Evolutionary conservation across 2,888 invertebrate genomes (phyloP), one percentile per base, ranked within the genome.

Genomic region (Notodonta ziczac): DNA sequence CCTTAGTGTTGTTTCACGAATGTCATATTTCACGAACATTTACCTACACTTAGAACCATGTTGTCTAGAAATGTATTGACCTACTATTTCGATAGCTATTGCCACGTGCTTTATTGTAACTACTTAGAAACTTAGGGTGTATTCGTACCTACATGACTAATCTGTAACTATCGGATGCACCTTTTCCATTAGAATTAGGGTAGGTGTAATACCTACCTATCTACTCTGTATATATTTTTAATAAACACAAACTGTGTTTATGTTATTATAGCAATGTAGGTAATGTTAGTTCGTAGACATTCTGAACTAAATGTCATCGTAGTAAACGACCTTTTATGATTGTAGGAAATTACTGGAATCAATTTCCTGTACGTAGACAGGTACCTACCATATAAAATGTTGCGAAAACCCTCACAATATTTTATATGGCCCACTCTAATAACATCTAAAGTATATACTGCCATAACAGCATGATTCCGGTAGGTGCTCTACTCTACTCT

Each of bases 11-110:
- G 35, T 35, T 35, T 7, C 60, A 63, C 61, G 58, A 72, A 66
- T 57, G 68, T 74, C 66, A 68, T 74, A 64, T 69, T 72, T 72
- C 79, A 81, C 78, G 62, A 66, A 65, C 70, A 61, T 73, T 68
- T 73, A 62, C 14, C 65, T 66, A 69, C 77, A 82, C 78, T 67
- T 75, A 75, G 71, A 66, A 58, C 56, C 65, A 66, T 71, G 65
- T 69, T 62, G 69, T 75, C 67, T 70, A 73, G 62, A 59, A 67
- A 61, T 65, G 62, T 63, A 67, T 70, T 53, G 66, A 74, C 65
- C 52, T 67, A 74, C 65, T 69, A 63, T 60, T 61, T 61, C 57
- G 62, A 67, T 70, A 66, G 70, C 69, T 66, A 62, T 61, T 61
- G 58, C 72, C 74, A 69, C 68, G 66, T 51, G 65, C 70, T 75